Conservation (phyloP, 2,797 vertebrate genomes). For the Pterois miles region DNA sequence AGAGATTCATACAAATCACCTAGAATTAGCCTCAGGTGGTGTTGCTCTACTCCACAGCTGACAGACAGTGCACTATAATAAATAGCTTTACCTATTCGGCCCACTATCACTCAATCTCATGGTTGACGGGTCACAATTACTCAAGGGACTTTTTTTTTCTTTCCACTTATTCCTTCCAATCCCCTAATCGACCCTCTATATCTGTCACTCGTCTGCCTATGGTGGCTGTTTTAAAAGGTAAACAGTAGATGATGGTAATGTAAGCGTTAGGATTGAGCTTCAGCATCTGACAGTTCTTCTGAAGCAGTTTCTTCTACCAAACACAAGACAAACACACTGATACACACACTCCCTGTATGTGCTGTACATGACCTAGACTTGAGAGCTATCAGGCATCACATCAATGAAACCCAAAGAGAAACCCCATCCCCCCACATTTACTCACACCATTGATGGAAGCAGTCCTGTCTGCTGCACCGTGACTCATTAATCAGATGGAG, state of each 20-base stretch:
- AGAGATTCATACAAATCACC: conserved; percentile 31
- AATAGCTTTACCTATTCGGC: conserved; percentile 44
- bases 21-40: conserved; percentile 37
- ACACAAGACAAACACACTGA: background rate
- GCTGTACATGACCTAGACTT: conserved; percentile 43
- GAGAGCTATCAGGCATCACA: conserved; percentile 17
- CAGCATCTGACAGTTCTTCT: background rate
- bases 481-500: conserved; percentile 76
- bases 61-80: conserved; percentile 36
- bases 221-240: conserved; percentile 32
- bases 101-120: conserved; percentile 33
- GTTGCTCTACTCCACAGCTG: conserved; percentile 22
- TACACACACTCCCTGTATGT: conserved; percentile 6
- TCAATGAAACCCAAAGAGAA: conserved; percentile 28
- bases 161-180: background rate
- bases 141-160: conserved; percentile 54
- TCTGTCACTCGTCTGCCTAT: background rate
- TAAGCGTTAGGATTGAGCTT: background rate
- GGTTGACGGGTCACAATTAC: conserved; percentile 43
- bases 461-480: conserved; percentile 59
- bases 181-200: background rate
- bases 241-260: conserved; percentile 24
- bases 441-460: conserved; percentile 42
- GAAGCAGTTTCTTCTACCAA: background rate
- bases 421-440: conserved; percentile 53